These are phyloP conservation scores for Hypena proboscidalis DNA, from an alignment of 2,888 invertebrate species.

Conservation along the genomic window DNA sequence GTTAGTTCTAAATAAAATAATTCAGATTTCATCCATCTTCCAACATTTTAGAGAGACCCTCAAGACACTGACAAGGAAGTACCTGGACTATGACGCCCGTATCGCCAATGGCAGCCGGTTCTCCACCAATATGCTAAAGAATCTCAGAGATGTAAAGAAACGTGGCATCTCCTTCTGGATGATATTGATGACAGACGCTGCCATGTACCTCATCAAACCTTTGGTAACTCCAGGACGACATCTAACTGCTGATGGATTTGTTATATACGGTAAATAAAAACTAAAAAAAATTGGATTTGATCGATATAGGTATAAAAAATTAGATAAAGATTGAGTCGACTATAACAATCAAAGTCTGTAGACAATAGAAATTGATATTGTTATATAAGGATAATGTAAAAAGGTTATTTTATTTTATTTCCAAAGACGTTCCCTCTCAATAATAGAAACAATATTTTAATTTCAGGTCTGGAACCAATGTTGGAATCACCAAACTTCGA, in stretches of 20 bases:
- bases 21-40: too few relatives aligned
- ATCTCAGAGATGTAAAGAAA: constrained; percentile 51
- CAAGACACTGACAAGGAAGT: constrained; percentile 43
- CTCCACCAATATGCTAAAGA: constrained; percentile 43
- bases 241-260: constrained; percentile 48
- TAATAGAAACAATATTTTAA: background rate
- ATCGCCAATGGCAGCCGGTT: constrained; percentile 46
- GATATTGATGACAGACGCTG: constrained; percentile 47
- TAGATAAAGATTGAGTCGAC: too few relatives aligned
- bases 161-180: constrained; percentile 55
- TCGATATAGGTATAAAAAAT: too few relatives aligned
- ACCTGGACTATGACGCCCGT: constrained; percentile 45
- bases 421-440: background rate
- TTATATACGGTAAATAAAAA: constrained; percentile 48
- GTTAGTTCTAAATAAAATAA: too few relatives aligned
- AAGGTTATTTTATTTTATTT: background rate
- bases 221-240: constrained; percentile 56
- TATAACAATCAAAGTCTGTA: too few relatives aligned
- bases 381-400: too few relatives aligned
- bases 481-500: constrained; percentile 62
- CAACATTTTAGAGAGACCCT: constrained; percentile 46
- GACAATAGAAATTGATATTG: too few relatives aligned
- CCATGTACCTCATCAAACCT: constrained; percentile 46
- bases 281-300: too few relatives aligned
- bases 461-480: constrained; percentile 63